These are phyloP conservation scores for Eurytoma adleriae DNA, from an alignment of 2,888 invertebrate species.

Conservation along the genomic window DNA sequence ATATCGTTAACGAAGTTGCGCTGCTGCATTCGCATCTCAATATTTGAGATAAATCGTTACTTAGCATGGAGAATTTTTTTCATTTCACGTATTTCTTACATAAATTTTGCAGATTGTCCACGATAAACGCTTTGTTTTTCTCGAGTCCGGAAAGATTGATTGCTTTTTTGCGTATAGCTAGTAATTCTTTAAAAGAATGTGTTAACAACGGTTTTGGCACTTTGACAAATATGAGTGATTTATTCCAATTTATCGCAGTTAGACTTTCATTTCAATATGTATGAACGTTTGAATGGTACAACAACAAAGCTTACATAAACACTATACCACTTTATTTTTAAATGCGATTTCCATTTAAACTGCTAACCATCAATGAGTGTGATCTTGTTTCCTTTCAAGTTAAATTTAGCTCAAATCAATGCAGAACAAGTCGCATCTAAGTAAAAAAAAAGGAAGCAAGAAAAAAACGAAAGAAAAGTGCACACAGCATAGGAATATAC, in stretches of 20 bases:
- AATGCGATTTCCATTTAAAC: too few relatives aligned
- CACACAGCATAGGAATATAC: too few relatives aligned
- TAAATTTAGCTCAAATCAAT: too few relatives aligned
- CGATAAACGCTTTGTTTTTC: slow-evolving; percentile 17
- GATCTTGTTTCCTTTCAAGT: slow-evolving; percentile 10
- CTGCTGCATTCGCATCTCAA: not conserved
- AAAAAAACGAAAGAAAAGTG: not conserved
- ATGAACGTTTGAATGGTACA: too few relatives aligned
- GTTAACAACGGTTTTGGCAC: too few relatives aligned
- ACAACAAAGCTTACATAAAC: too few relatives aligned
- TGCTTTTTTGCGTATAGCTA: not conserved
- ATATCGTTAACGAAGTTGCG: not conserved
- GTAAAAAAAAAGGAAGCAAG: slow-evolving; percentile 1
- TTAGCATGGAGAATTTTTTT: not conserved
- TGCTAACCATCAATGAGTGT: not conserved
- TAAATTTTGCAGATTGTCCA: slow-evolving; percentile 3
- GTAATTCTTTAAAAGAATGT: too few relatives aligned
- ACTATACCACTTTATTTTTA: too few relatives aligned
- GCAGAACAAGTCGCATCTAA: too few relatives aligned
- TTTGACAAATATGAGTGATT: too few relatives aligned
- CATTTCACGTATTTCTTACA: not conserved
- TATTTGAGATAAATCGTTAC: not conserved
- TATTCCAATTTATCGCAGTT: too few relatives aligned
- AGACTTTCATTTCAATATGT: too few relatives aligned
- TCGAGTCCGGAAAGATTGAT: slow-evolving; percentile 12